Percentiles rank a stretch among this genome's conserved stretches.
These are phyloP conservation scores for Myathropa florea DNA, from an alignment of 2,888 invertebrate species.

Conservation along the genomic window DNA sequence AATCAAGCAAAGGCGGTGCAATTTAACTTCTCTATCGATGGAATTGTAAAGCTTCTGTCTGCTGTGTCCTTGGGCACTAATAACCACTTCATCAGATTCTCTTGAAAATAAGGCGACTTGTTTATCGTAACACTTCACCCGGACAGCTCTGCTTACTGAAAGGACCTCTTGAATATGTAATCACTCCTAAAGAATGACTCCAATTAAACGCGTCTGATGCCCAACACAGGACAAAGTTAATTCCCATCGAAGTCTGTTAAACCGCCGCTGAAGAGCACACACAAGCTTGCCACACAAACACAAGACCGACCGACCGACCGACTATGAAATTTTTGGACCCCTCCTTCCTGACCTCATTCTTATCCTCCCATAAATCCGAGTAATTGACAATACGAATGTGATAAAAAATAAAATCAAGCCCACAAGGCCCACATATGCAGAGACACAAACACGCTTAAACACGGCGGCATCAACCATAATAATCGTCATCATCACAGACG, in stretches of 20 bases:
- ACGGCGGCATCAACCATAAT: slow-evolving; percentile 65
- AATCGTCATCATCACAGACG: slow-evolving; percentile 57
- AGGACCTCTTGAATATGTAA: not conserved
- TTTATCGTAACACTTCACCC: not conserved
- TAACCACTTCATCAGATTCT: not conserved
- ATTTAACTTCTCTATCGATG: no score
- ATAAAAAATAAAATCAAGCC: slow-evolving; percentile 31
- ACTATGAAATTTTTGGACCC: slow-evolving; percentile 12
- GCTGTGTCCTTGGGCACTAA: not conserved
- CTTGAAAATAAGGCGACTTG: not conserved
- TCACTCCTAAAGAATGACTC: not conserved
- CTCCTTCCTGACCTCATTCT: not conserved
- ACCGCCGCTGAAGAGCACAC: not conserved
- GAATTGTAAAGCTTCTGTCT: no score
- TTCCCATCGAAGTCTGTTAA: not conserved
- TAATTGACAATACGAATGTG: slow-evolving; percentile 52
- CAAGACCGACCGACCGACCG: not conserved
- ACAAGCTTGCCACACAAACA: not conserved
- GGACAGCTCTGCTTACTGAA: not conserved
- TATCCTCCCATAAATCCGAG: slow-evolving; percentile 59
- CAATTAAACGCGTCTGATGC: not conserved
- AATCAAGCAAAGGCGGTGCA: no score
- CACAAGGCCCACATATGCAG: not conserved
- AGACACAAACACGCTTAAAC: slow-evolving; percentile 26
- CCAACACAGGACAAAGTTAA: not conserved